Evolutionary conservation across 1,140 invertebrate genomes (phyloP).

Genomic region (Drosophila watanabei): DNA sequence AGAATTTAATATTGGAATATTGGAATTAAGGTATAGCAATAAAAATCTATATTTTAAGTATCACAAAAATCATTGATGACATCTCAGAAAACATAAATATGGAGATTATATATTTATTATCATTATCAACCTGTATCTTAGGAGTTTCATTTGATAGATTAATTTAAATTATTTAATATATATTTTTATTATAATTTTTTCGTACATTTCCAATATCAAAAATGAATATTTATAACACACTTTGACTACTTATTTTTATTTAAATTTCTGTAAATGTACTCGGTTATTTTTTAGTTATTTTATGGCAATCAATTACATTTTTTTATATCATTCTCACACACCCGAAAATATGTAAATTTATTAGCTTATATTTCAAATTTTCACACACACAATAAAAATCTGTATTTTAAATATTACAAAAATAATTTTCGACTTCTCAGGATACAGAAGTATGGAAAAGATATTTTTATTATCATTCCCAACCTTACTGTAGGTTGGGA

Average conservation of each 20-base stretch:
- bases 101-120: background rate
- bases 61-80: background rate
- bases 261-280: background rate
- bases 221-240: no score
- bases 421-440: background rate
- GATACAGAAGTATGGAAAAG: background rate
- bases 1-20: background rate
- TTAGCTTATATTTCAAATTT: background rate
- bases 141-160: background rate
- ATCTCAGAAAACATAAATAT: background rate
- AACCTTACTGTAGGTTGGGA: background rate
- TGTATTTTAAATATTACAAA: background rate
- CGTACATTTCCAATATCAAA: no score
- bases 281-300: background rate
- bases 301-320: background rate
- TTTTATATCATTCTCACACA: background rate
- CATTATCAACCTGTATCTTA: background rate
- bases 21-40: background rate
- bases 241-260: background rate
- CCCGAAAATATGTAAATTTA: background rate
- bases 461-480: background rate
- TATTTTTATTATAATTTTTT: no score
- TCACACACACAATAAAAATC: background rate
- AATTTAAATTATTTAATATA: background rate
- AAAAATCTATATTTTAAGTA: background rate